Percentiles rank a stretch among this genome's conserved stretches.
phyloP scores from a whole-genome alignment of 2,888 invertebrate species.

The Spodoptera littoralis region DNA sequence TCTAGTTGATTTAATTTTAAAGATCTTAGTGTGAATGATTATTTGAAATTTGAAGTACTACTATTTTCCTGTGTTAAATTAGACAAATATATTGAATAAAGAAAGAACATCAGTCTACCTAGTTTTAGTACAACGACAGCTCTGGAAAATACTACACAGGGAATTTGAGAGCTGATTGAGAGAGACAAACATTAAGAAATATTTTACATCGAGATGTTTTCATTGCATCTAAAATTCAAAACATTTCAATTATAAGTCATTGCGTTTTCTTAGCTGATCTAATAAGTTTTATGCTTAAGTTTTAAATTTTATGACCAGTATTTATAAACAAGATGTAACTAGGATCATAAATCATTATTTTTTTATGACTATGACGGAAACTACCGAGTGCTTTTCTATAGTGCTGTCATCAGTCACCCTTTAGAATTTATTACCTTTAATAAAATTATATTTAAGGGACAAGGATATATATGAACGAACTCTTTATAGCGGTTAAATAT shows the following conservation, averaged over 20 bases:
- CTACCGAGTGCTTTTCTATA: slow-evolving; percentile 16
- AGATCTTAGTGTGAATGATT: no score
- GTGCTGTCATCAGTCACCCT: slow-evolving; percentile 8
- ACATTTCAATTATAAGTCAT: neutral
- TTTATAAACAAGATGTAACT: slow-evolving; percentile 16
- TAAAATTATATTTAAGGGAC: slow-evolving; percentile 12
- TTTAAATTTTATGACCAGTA: neutral
- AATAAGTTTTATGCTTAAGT: neutral
- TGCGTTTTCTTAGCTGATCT: neutral
- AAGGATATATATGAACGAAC: neutral
- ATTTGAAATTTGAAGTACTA: no score
- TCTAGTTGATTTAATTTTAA: no score
- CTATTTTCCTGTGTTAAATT: no score
- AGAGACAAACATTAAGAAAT: no score
- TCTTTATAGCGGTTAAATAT: no score
- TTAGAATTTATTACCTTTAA: neutral
- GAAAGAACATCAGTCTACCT: no score
- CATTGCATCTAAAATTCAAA: neutral
- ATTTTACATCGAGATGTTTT: neutral
- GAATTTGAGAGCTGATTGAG: no score
- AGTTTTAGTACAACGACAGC: no score
- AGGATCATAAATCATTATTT: slow-evolving; percentile 21
- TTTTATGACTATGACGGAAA: slow-evolving; percentile 18
- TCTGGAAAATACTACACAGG: no score
- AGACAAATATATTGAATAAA: no score